These are phyloP conservation scores for Nansenia antarctica DNA, from an alignment of 2,113 vertebrate species.

Conservation along the genomic window DNA sequence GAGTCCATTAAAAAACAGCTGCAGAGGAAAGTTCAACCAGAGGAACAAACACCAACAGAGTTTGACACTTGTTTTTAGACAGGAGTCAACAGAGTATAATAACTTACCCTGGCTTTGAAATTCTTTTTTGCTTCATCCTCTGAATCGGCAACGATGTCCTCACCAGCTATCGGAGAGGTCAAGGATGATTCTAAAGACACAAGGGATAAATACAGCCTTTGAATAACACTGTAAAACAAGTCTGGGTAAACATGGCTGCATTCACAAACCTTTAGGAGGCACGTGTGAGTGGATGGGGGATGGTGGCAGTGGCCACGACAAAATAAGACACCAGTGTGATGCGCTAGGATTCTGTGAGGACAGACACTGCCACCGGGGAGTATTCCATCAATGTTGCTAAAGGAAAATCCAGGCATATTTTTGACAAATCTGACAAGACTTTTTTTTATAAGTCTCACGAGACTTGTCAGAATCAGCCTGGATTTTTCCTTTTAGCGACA, in stretches of 20 bases:
- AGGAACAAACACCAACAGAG: neutral
- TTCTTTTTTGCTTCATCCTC: constrained; percentile 75
- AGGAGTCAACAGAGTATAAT: neutral
- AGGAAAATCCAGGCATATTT: too few species aligned
- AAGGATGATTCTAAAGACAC: neutral
- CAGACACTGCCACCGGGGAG: too few species aligned
- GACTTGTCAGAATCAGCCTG: too few species aligned
- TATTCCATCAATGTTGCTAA: too few species aligned
- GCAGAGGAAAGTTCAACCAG: neutral
- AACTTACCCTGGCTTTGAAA: constrained; percentile 69
- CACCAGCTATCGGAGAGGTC: constrained; percentile 5
- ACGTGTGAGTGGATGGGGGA: too few species aligned
- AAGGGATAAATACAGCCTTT: neutral
- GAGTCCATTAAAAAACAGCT: neutral
- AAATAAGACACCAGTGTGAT: too few species aligned
- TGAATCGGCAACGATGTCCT: constrained; percentile 75
- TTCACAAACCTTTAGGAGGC: neutral
- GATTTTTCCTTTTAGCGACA: too few species aligned
- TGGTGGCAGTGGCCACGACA: too few species aligned
- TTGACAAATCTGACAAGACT: too few species aligned
- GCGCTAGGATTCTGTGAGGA: too few species aligned
- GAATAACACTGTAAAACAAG: neutral
- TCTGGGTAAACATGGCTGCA: neutral
- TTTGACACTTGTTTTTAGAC: too few species aligned
- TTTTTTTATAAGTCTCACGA: too few species aligned